Percentiles rank a stretch among this genome's conserved stretches.
phyloP scores from a whole-genome alignment of 1,140 invertebrate species.

The Mycetomoellerius zeteki region DNA sequence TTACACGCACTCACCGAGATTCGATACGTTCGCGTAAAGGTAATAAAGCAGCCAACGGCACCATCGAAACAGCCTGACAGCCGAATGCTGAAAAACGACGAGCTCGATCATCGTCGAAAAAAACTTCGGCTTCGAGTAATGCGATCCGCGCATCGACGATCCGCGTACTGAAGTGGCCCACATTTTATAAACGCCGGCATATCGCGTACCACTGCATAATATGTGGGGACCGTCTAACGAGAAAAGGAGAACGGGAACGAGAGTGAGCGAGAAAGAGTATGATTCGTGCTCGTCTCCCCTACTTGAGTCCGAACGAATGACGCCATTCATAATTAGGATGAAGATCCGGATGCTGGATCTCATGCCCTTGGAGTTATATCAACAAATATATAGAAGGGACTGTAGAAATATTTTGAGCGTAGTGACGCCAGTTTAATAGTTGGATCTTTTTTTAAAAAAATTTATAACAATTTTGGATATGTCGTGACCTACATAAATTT shows the following conservation, averaged over 20 bases:
- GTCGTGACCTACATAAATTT: neutral
- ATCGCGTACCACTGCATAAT: conserved; percentile 71
- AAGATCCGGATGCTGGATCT: conserved; percentile 72
- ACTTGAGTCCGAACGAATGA: conserved; percentile 69
- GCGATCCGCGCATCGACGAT: conserved; percentile 67
- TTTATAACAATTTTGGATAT: neutral
- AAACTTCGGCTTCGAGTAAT: conserved; percentile 46
- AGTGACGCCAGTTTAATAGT: neutral
- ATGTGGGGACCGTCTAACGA: conserved; percentile 60
- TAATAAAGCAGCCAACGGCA: conserved; percentile 76
- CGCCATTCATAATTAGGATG: conserved; percentile 71
- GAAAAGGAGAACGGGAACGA: conserved; percentile 27
- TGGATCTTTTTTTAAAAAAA: neutral
- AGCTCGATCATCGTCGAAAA: conserved; percentile 46
- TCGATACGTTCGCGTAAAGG: conserved; percentile 73
- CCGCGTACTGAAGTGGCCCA: conserved; percentile 78
- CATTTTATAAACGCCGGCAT: conserved; percentile 74
- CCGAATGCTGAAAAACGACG: conserved; percentile 23
- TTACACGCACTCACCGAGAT: conserved; percentile 76
- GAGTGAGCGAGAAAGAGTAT: conserved; percentile 42
- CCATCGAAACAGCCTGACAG: conserved; percentile 69
- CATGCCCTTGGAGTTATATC: conserved; percentile 30
- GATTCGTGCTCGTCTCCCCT: conserved; percentile 66
- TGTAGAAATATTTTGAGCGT: neutral
- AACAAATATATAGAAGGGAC: neutral